Evolutionary conservation across 1,140 invertebrate species (phyloP).

Genomic region (Drosophila carrolli): DNA sequence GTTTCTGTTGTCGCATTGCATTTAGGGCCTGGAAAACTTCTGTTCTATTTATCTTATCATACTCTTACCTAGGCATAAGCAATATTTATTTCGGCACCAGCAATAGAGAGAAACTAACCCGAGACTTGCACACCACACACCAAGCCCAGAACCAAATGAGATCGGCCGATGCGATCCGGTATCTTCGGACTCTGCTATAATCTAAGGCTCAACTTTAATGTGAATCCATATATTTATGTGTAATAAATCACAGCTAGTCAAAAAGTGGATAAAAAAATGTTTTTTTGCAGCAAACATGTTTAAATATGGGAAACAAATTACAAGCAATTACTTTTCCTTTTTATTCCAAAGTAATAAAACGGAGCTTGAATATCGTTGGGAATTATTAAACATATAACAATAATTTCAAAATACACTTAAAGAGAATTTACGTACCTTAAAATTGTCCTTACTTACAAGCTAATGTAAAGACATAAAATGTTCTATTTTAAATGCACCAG

Average conservation of each 20-base stretch:
- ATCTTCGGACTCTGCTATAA: conserved; percentile 29
- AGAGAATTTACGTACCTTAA: too few relatives aligned
- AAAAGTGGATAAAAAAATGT: background rate
- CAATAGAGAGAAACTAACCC: conserved; percentile 69
- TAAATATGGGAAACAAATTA: background rate
- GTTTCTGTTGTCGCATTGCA: conserved; percentile 71
- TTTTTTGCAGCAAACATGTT: background rate
- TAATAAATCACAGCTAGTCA: conserved; percentile 60
- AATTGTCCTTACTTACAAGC: too few relatives aligned
- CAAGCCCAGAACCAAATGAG: conserved; percentile 49
- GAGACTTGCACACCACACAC: conserved; percentile 41
- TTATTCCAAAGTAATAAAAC: background rate
- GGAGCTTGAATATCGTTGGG: too few relatives aligned
- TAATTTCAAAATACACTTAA: too few relatives aligned
- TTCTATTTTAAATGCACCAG: background rate
- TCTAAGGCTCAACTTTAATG: conserved; percentile 58
- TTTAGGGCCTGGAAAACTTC: conserved; percentile 69
- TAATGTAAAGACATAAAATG: background rate
- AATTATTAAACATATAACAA: too few relatives aligned
- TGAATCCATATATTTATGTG: conserved; percentile 53
- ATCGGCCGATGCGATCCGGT: conserved; percentile 20
- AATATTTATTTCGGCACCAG: conserved; percentile 70
- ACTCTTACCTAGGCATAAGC: conserved; percentile 69
- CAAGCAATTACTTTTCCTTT: background rate
- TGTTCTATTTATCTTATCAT: conserved; percentile 67